Percentiles rank a stretch among this genome's conserved stretches.
Evolutionary conservation across 2,797 vertebrate genomes (phyloP).

Genomic region (Dallia pectoralis): DNA sequence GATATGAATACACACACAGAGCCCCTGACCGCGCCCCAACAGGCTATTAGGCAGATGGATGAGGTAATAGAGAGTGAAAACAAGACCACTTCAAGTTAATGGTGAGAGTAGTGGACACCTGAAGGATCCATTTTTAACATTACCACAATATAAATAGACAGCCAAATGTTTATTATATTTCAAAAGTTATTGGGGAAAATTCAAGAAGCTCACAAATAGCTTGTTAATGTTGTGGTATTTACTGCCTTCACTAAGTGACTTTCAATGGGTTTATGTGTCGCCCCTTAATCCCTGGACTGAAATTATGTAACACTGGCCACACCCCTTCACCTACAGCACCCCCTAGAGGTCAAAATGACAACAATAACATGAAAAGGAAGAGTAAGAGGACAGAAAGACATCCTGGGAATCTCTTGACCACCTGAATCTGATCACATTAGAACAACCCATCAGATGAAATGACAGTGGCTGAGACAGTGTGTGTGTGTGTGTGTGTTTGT

Average conservation of each 20-base stretch:
- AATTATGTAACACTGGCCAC: background rate
- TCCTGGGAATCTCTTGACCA: background rate
- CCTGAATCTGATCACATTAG: background rate
- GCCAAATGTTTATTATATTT: too few relatives aligned
- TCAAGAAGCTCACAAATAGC: too few relatives aligned
- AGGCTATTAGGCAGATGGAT: constrained; percentile 69
- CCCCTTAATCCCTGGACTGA: background rate
- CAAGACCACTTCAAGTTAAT: background rate
- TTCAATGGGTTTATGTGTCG: too few relatives aligned
- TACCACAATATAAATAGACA: background rate
- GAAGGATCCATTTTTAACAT: background rate
- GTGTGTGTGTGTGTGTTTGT: constrained; percentile 8
- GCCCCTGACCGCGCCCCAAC: constrained; percentile 49
- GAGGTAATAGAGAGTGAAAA: constrained; percentile 11
- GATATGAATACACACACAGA: constrained; percentile 4
- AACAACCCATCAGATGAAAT: constrained; percentile 40
- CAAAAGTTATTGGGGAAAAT: too few relatives aligned
- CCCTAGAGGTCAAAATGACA: background rate
- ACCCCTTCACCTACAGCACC: too few relatives aligned
- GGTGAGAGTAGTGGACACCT: background rate
- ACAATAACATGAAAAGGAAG: constrained; percentile 14
- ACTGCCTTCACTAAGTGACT: too few relatives aligned
- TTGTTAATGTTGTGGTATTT: too few relatives aligned
- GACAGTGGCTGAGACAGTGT: constrained; percentile 32
- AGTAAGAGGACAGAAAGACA: constrained; percentile 13